Evolutionary conservation across 2,888 invertebrate species (phyloP).

Genomic region (Aethes cnicana): DNA sequence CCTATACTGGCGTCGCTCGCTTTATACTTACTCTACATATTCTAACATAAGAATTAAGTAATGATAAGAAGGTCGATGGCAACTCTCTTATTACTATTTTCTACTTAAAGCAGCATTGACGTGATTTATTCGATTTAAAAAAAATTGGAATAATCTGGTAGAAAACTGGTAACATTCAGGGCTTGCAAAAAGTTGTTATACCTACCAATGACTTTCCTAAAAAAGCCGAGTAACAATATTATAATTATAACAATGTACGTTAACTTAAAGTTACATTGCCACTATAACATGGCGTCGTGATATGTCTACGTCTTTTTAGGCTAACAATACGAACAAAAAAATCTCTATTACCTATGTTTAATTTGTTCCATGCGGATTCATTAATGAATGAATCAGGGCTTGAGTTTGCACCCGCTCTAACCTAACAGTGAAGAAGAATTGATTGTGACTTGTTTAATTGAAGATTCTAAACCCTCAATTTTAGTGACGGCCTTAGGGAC

Average conservation of each 20-base stretch:
- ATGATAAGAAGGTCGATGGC: background rate
- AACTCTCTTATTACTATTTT: constrained; percentile 2
- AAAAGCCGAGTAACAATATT: background rate
- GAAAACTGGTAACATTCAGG: constrained; percentile 14
- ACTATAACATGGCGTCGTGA: constrained; percentile 30
- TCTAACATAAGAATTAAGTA: constrained; percentile 7
- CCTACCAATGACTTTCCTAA: constrained; percentile 4
- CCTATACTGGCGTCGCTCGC: constrained; percentile 14
- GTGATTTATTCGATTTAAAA: background rate
- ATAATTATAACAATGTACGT: constrained; percentile 2
- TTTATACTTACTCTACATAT: constrained; percentile 7
- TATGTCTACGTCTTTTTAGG: constrained; percentile 28
- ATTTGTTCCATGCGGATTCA: constrained; percentile 5
- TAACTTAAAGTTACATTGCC: constrained; percentile 16
- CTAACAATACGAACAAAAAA: constrained; percentile 10
- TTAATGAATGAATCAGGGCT: too few species aligned
- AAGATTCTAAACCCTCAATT: too few species aligned
- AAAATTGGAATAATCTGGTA: constrained; percentile 9
- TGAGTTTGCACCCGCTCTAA: too few species aligned
- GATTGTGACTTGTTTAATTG: too few species aligned
- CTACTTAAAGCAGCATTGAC: constrained; percentile 19
- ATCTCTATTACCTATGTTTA: background rate
- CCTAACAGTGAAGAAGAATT: too few species aligned
- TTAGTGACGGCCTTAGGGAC: too few species aligned
- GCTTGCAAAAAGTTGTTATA: constrained; percentile 7